Percentiles rank a stretch among this genome's conserved stretches.
phyloP scores from a whole-genome alignment of 2,113 vertebrate genomes.

The Caracal caracal region DNA sequence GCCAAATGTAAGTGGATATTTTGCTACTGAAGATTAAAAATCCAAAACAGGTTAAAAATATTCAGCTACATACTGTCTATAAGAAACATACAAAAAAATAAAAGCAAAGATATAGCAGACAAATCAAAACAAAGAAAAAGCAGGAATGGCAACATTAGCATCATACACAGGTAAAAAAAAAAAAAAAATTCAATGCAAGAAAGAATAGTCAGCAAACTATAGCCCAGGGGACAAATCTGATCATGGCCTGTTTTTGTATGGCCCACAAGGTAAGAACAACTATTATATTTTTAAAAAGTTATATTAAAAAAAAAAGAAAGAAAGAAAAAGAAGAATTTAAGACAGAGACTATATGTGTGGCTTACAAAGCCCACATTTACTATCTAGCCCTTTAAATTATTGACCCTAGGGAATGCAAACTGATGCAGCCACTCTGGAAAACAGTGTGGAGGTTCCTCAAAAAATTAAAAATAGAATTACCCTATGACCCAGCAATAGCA shows the following conservation, averaged over 20 bases:
- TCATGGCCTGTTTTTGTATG: too few species aligned
- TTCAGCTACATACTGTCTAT: neutral
- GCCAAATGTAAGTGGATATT: conserved; percentile 6
- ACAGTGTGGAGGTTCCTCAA: too few species aligned
- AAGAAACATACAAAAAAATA: neutral
- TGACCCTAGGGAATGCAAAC: too few species aligned
- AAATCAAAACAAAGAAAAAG: neutral
- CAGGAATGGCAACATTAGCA: neutral
- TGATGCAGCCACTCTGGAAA: too few species aligned
- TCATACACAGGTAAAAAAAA: neutral
- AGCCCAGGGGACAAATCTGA: too few species aligned
- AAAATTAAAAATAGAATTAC: too few species aligned
- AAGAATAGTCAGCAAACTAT: neutral
- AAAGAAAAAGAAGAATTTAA: neutral
- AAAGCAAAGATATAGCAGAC: neutral
- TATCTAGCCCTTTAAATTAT: neutral
- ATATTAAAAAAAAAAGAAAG: neutral
- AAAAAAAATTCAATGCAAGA: neutral
- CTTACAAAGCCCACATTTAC: neutral
- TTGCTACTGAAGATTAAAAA: neutral
- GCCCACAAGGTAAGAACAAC: too few species aligned
- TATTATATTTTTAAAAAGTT: too few species aligned
- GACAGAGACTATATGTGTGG: neutral
- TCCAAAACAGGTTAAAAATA: neutral
- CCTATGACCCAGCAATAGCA: too few species aligned